Conservation (phyloP, 2,797 vertebrate species). For the Protonibea diacanthus region DNA sequence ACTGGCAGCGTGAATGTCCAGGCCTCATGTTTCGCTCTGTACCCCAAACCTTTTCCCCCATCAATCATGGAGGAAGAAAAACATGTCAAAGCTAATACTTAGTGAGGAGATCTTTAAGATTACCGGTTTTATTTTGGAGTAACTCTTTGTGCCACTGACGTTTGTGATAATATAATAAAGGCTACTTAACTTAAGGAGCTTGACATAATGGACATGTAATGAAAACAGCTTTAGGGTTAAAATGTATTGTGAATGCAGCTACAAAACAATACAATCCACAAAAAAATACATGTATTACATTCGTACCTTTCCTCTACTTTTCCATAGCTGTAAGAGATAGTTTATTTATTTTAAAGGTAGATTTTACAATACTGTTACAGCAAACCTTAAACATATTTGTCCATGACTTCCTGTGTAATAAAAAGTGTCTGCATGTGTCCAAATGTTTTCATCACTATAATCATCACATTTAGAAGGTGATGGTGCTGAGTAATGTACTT, state of each 20-base stretch:
- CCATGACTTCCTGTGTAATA: background rate
- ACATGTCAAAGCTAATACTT: conserved; percentile 81
- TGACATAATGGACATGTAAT: conserved; percentile 24
- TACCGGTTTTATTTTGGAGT: conserved; percentile 41
- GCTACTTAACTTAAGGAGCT: conserved; percentile 2
- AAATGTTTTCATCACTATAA: conserved; percentile 1
- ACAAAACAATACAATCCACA: background rate
- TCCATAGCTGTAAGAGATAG: background rate
- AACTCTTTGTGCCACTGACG: conserved; percentile 30
- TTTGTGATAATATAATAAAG: conserved; percentile 41
- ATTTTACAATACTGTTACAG: background rate
- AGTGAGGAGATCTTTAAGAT: conserved; percentile 65
- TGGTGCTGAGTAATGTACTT: conserved; percentile 44
- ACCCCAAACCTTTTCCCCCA: conserved; percentile 70
- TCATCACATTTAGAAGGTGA: conserved; percentile 21
- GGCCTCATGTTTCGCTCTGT: conserved; percentile 79
- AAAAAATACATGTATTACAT: background rate
- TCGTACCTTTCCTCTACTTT: too few species aligned
- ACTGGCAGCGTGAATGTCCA: conserved; percentile 77
- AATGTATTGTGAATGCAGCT: background rate
- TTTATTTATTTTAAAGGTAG: background rate
- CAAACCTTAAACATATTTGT: background rate
- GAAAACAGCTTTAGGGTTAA: background rate
- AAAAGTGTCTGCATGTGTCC: background rate
- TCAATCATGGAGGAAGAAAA: conserved; percentile 83